A percentile compares a stretch with the other conserved stretches of the same genome.
Evolutionary conservation across 1,140 invertebrate genomes (phyloP).

Genomic region (Diprion similis): DNA sequence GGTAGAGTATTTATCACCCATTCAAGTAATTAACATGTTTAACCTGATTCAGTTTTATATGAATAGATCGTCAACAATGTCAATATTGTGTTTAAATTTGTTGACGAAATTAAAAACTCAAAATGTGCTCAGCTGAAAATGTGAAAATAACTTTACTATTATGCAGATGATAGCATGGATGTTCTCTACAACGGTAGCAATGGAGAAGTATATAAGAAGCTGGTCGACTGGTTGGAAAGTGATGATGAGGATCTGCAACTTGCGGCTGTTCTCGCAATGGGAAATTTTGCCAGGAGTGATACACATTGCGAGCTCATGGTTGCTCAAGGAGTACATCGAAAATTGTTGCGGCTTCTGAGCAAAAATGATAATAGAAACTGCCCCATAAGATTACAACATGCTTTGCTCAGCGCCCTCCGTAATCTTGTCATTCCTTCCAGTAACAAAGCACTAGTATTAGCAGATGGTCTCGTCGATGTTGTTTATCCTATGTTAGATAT

Average conservation of each 20-base stretch:
- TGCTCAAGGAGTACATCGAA: conserved; percentile 76
- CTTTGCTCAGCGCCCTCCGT: conserved; percentile 79
- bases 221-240: conserved; percentile 80
- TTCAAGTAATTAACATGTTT: conserved; percentile 18
- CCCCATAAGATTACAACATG: conserved; percentile 82
- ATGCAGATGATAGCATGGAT: conserved; percentile 86
- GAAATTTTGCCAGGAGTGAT: conserved; percentile 89
- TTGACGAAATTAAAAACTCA: conserved; percentile 17
- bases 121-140: conserved; percentile 34
- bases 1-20: no score
- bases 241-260: conserved; percentile 77
- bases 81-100: conserved; percentile 1
- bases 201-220: conserved; percentile 74
- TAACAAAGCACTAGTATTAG: conserved; percentile 78
- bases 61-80: no score
- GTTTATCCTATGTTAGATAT: conserved; percentile 77
- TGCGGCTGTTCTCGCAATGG: conserved; percentile 83
- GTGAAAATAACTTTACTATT: conserved; percentile 21
- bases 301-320: conserved; percentile 85
- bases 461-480: conserved; percentile 75
- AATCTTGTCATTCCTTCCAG: conserved; percentile 82
- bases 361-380: conserved; percentile 65
- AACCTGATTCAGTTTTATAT: conserved; percentile 29
- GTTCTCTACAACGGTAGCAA: conserved; percentile 75
- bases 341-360: conserved; percentile 70